Evolutionary conservation across 2,113 vertebrate genomes (phyloP).

Genomic region (Rhabdornis inornatus): DNA sequence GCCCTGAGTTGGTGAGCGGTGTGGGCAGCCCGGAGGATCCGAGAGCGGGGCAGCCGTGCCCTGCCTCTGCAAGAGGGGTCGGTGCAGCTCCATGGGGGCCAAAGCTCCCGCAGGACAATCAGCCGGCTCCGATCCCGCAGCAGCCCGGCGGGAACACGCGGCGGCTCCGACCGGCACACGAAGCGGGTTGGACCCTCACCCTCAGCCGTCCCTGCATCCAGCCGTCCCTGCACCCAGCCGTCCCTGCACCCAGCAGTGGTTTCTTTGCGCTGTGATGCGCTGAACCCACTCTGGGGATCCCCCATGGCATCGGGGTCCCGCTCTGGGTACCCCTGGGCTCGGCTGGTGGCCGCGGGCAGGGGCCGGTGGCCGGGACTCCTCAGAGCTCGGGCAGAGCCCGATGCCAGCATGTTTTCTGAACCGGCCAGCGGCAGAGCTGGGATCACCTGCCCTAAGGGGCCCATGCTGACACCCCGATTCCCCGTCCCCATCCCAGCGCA

Average conservation of each 20-base stretch:
- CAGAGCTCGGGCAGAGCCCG: not conserved
- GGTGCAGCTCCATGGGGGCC: not conserved
- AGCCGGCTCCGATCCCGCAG: fast-evolving
- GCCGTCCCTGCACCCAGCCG: not conserved
- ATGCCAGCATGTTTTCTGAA: not conserved
- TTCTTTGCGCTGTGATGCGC: not conserved
- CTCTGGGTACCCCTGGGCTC: not conserved
- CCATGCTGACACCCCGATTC: not conserved
- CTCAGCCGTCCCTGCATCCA: not conserved
- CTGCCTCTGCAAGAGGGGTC: no score
- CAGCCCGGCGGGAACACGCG: not conserved
- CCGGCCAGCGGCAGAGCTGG: not conserved
- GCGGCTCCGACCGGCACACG: not conserved
- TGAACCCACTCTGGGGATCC: not conserved
- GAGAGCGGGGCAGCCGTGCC: not conserved
- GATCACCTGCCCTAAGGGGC: not conserved
- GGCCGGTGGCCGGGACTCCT: not conserved
- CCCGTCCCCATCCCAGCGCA: not conserved
- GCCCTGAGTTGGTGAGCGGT: fast-evolving
- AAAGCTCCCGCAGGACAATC: not conserved
- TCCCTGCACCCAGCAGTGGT: not conserved
- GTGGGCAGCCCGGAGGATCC: fast-evolving
- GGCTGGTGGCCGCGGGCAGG: not conserved
- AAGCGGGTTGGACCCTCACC: not conserved
- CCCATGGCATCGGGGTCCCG: not conserved